Evolutionary conservation across 2,797 vertebrate species (phyloP), one percentile per base, ranked within the genome.

Genomic region (Podarcis lilfordi): DNA sequence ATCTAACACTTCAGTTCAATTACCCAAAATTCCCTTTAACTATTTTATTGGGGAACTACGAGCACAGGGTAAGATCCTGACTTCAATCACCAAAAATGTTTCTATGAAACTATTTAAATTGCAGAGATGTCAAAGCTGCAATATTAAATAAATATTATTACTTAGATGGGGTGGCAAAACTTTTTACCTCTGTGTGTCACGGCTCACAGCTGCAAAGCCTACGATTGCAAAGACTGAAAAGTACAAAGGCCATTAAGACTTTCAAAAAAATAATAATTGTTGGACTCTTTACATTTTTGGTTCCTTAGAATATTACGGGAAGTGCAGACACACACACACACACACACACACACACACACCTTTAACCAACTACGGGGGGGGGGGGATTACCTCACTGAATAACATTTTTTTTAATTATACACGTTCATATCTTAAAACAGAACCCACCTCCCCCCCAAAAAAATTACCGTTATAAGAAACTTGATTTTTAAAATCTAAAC

Each of bases 261-360:
- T 91, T 92, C 82, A 50, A 85, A 85, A 86, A 89, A 79, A 86
- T 78, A 93, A 93, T 92, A 92, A 86, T 86, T 93, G 90, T 93
- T 88, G 86, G 23, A 84, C 69, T 84, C 43, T 29, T 75, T 61
- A 11, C 27, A 59, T 75, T 75, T 74, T 61, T 45, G 40, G 50
- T 85, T 21, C 45, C 11, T 74, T 61, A 76, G 13, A 69, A 75
- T 80, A 5, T 37, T 59, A 29, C 27, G 1, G 25, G 43, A 1
- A 4, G 15, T 2, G 17, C 2, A 84, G 35, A 11, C 32, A 32
- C 3, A 50, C 45, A 86, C 35, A 86, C 68, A 61, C 25, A 50
- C 45, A 61, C 25, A 50, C 11, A 10, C 32, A 32, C 1, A 50
- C 45, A 86, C 35, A 86, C 68, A 61, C 27, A 4, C 50, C 9